phyloP scores from a whole-genome alignment of 2,888 invertebrate species.

The Serrognathus titanus region DNA sequence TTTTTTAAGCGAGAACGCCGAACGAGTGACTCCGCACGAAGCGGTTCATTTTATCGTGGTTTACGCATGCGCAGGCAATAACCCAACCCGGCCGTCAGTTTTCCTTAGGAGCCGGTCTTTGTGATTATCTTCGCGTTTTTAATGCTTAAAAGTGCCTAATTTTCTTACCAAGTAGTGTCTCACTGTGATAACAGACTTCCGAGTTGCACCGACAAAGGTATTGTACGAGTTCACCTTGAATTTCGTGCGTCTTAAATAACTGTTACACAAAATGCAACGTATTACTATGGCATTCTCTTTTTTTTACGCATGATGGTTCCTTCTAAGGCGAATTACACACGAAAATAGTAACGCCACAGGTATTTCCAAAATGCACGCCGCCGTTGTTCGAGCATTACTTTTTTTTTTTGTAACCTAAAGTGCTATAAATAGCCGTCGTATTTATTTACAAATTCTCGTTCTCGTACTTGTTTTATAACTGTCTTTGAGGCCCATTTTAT shows the following conservation, averaged over 20 bases:
- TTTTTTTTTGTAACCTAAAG: too few relatives aligned
- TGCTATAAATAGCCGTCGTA: too few relatives aligned
- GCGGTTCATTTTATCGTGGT: background rate
- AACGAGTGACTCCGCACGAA: conserved; percentile 3
- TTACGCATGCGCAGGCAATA: conserved; percentile 20
- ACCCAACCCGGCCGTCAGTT: conserved; percentile 27
- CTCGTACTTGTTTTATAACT: too few relatives aligned
- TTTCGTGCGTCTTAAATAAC: background rate
- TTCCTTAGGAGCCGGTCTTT: conserved; percentile 26
- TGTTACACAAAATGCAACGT: background rate
- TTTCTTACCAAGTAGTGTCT: conserved; percentile 9
- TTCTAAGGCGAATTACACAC: background rate
- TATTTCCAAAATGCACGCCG: too few relatives aligned
- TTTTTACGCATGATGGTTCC: conserved; percentile 15
- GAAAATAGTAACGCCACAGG: background rate
- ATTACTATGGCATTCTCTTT: background rate
- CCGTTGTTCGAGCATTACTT: too few relatives aligned
- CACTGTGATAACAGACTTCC: conserved; percentile 17
- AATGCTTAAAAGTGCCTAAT: conserved; percentile 22
- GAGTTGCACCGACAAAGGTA: background rate
- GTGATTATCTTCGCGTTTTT: conserved; percentile 15
- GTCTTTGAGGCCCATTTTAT: too few relatives aligned
- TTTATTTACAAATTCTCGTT: too few relatives aligned
- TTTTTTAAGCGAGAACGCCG: background rate
- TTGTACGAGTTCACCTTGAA: background rate